Conservation (phyloP, 2,888 invertebrate genomes). For the Phyto melanocephala region DNA sequence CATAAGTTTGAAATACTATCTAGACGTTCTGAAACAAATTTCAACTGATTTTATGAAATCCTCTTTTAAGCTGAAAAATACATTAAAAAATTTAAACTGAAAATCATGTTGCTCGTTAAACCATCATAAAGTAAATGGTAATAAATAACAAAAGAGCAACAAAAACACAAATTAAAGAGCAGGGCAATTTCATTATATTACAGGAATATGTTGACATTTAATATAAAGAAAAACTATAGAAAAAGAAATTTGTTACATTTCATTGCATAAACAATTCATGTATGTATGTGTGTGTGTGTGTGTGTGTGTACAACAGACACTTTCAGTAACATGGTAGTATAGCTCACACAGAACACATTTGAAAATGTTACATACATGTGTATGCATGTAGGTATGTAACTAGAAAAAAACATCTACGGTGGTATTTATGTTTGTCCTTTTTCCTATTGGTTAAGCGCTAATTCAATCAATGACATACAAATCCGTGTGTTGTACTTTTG, state of each 20-base stretch:
- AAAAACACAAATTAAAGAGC: background rate
- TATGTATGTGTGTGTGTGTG: too few species aligned
- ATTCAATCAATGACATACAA: slow-evolving; percentile 44
- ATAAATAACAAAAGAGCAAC: background rate
- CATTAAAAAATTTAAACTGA: background rate
- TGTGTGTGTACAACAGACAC: too few species aligned
- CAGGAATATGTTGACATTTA: slow-evolving; percentile 6
- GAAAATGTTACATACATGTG: background rate
- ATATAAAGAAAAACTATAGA: background rate
- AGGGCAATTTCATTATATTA: slow-evolving; percentile 2
- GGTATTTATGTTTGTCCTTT: background rate
- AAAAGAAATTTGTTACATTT: background rate
- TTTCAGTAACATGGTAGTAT: background rate
- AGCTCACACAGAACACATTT: background rate
- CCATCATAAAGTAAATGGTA: slow-evolving; percentile 7
- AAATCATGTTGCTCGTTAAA: slow-evolving; percentile 14
- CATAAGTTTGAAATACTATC: too few species aligned
- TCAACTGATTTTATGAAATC: background rate
- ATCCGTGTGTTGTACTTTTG: slow-evolving; percentile 13
- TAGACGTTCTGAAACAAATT: too few species aligned
- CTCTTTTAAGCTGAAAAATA: background rate
- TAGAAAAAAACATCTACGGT: too few species aligned
- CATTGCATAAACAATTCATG: background rate
- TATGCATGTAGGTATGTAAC: background rate
- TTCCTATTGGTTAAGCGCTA: slow-evolving; percentile 46